Conservation (phyloP, 2,888 invertebrate genomes). For the Melangyna quadrimaculata region DNA sequence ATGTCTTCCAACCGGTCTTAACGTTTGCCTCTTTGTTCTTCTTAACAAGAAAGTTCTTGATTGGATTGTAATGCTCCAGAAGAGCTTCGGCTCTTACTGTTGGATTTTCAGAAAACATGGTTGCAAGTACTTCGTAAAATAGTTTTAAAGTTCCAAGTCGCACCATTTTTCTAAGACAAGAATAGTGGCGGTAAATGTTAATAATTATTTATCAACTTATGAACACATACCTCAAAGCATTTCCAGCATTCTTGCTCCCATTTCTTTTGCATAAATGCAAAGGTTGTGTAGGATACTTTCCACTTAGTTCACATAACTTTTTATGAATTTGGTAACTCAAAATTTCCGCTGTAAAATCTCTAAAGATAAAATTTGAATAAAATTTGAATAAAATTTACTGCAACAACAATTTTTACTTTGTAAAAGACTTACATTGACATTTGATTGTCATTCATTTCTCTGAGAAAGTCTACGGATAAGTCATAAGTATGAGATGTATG, state of each 20-base stretch:
- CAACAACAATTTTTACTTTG: no score
- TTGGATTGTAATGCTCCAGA: slow-evolving; percentile 89
- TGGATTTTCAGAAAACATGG: slow-evolving; percentile 87
- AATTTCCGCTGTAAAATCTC: slow-evolving; percentile 86
- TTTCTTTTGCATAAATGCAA: slow-evolving; percentile 89
- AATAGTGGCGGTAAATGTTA: background rate
- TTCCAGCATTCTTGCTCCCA: slow-evolving; percentile 88
- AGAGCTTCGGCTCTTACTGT: slow-evolving; percentile 88
- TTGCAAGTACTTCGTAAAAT: slow-evolving; percentile 84
- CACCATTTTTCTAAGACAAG: slow-evolving; percentile 33
- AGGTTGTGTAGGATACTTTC: background rate
- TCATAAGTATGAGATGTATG: slow-evolving; percentile 75
- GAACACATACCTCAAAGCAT: slow-evolving; percentile 81
- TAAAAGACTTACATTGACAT: background rate
- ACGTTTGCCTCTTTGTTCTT: slow-evolving; percentile 7
- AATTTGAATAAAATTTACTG: background rate
- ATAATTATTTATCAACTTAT: background rate
- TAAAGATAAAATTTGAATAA: slow-evolving; percentile 73
- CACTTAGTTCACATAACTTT: slow-evolving; percentile 21
- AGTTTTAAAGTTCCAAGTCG: slow-evolving; percentile 85
- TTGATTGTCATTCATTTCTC: background rate
- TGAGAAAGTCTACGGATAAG: background rate
- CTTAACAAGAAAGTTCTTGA: slow-evolving; percentile 80
- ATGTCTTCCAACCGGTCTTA: background rate
- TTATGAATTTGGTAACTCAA: slow-evolving; percentile 9